Evolutionary conservation across 2,113 vertebrate genomes (phyloP).

Genomic region (Phycodurus eques): DNA sequence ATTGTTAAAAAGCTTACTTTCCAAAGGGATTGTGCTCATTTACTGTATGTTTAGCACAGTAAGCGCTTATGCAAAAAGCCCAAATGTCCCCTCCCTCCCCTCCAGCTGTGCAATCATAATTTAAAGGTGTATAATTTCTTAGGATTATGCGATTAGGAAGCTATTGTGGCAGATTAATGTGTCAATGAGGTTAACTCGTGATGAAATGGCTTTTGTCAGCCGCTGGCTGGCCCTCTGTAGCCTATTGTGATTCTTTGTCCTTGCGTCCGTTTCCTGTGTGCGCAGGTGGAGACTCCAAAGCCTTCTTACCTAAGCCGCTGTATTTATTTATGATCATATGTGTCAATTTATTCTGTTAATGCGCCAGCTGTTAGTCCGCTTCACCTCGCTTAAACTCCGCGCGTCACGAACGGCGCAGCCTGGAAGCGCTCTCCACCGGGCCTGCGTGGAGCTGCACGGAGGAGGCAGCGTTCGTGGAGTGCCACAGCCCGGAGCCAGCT

Average conservation of each 20-base stretch:
- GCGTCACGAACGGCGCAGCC: not conserved
- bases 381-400: constrained; percentile 6
- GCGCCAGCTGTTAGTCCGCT: constrained; percentile 33
- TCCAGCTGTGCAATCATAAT: constrained; percentile 72
- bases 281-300: constrained; percentile 50
- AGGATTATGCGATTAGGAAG: constrained; percentile 72
- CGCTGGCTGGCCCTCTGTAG: constrained; percentile 46
- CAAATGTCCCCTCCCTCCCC: constrained; percentile 14
- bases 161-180: constrained; percentile 72
- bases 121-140: constrained; percentile 71
- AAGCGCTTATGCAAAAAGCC: not conserved
- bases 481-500: constrained; percentile 84
- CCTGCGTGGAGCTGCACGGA: constrained; percentile 26
- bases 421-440: not conserved
- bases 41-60: not conserved
- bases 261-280: constrained; percentile 41
- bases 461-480: constrained; percentile 66
- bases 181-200: constrained; percentile 65
- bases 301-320: constrained; percentile 51
- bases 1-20: not conserved
- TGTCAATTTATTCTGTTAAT: constrained; percentile 63
- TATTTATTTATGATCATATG: constrained; percentile 64
- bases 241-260: constrained; percentile 39
- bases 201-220: constrained; percentile 75
- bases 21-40: not conserved